phyloP scores from a whole-genome alignment of 1,140 invertebrate species.

The Centruroides vittatus region DNA sequence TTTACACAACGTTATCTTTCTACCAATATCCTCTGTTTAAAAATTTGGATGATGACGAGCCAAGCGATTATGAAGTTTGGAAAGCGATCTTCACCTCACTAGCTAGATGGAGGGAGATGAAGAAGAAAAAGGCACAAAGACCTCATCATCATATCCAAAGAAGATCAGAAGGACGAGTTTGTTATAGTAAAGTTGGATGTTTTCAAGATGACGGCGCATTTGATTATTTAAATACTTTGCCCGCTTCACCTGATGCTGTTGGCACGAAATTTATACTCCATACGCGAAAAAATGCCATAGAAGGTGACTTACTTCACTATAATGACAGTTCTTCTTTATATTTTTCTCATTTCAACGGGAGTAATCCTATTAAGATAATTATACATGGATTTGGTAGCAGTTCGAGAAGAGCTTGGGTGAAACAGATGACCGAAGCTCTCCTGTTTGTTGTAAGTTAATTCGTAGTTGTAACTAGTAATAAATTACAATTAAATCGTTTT shows the following conservation, averaged over 20 bases:
- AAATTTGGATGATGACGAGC: slow-evolving; percentile 31
- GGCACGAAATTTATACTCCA: slow-evolving; percentile 46
- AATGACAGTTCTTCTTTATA: slow-evolving; percentile 13
- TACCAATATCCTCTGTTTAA: too few relatives aligned
- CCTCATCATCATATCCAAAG: slow-evolving; percentile 3
- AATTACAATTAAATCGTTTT: background rate
- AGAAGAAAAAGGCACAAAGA: slow-evolving; percentile 4
- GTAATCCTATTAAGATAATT: slow-evolving; percentile 68
- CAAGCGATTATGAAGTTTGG: slow-evolving; percentile 38
- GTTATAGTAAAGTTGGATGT: slow-evolving; percentile 83
- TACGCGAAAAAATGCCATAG: slow-evolving; percentile 26
- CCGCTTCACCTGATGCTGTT: slow-evolving; percentile 42
- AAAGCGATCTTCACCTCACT: slow-evolving; percentile 40
- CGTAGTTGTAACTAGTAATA: background rate
- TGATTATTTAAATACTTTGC: slow-evolving; percentile 76
- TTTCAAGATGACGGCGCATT: slow-evolving; percentile 84
- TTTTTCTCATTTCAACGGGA: slow-evolving; percentile 41
- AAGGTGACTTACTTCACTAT: slow-evolving; percentile 19
- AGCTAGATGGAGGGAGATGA: slow-evolving; percentile 32
- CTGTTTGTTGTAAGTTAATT: slow-evolving; percentile 55
- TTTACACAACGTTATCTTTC: too few relatives aligned
- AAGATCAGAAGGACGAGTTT: slow-evolving; percentile 46
- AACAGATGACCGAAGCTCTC: slow-evolving; percentile 76
- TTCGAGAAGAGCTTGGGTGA: slow-evolving; percentile 79
- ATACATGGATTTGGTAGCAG: slow-evolving; percentile 89